Conservation (phyloP, 2,113 vertebrate species). For the Anas platyrhynchos region DNA sequence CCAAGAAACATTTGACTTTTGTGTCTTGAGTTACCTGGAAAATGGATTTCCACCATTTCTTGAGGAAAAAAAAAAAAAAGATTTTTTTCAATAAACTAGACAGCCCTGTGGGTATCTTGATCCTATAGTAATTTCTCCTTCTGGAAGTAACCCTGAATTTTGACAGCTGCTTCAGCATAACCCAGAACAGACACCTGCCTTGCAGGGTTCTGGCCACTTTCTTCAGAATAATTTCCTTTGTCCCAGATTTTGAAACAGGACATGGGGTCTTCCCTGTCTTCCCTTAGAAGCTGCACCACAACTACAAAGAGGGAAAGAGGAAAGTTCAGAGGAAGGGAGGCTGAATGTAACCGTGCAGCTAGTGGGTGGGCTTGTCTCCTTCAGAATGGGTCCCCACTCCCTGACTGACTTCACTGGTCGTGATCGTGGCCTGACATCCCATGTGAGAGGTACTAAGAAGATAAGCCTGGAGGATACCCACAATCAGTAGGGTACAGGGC, state of each 20-base stretch:
- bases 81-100: not conserved
- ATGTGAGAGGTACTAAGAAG: not conserved
- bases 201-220: not conserved
- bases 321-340: not conserved
- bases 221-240: not conserved
- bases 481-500: not conserved
- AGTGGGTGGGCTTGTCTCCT: not conserved
- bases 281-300: not conserved
- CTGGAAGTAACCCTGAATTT: not conserved
- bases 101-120: not conserved
- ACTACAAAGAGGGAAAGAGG: not conserved
- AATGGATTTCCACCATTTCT: not conserved
- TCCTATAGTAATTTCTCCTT: not conserved
- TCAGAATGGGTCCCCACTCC: not conserved
- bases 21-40: not conserved
- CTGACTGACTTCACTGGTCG: not conserved
- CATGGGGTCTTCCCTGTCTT: not conserved
- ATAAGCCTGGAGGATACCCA: not conserved
- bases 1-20: not conserved
- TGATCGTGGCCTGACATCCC: not conserved
- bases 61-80: not conserved
- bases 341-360: not conserved
- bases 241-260: not conserved
- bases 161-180: not conserved
- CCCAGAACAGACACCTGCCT: not conserved